phyloP scores from a whole-genome alignment of 2,888 invertebrate genomes.

The Nudaria mundana region DNA sequence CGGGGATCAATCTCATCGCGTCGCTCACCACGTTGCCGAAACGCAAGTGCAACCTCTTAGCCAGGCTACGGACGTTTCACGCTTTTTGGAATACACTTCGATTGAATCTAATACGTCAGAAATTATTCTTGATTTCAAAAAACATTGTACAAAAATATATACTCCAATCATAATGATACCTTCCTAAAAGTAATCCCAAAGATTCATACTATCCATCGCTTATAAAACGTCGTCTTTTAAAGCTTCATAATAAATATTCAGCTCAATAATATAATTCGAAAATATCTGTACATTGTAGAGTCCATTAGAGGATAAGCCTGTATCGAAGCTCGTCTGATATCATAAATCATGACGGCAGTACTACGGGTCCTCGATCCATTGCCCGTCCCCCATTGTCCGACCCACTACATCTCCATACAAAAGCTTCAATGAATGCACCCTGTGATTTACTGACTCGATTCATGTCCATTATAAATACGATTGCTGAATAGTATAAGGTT shows the following conservation, averaged over 20 bases:
- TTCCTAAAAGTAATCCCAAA: no score
- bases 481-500: conserved; percentile 32
- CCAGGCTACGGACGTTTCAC: no score
- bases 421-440: conserved; percentile 32
- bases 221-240: neutral
- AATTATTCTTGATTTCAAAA: no score
- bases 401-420: conserved; percentile 22
- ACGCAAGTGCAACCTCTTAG: no score
- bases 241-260: conserved; percentile 1
- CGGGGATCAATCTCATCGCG: no score
- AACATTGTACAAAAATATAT: no score
- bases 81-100: no score
- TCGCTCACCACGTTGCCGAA: no score
- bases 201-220: neutral
- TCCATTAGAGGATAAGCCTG: conserved; percentile 34
- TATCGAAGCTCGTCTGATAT: conserved; percentile 25
- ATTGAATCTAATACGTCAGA: no score
- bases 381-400: conserved; percentile 27
- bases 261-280: conserved; percentile 16
- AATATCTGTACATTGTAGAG: conserved; percentile 24
- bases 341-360: conserved; percentile 30
- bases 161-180: no score
- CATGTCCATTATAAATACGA: conserved; percentile 24
- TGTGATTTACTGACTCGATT: conserved; percentile 34
- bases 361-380: conserved; percentile 18